Base-by-base conservation (phyloP, 2,888 invertebrate species). In the Eupsilia transversa region DNA sequence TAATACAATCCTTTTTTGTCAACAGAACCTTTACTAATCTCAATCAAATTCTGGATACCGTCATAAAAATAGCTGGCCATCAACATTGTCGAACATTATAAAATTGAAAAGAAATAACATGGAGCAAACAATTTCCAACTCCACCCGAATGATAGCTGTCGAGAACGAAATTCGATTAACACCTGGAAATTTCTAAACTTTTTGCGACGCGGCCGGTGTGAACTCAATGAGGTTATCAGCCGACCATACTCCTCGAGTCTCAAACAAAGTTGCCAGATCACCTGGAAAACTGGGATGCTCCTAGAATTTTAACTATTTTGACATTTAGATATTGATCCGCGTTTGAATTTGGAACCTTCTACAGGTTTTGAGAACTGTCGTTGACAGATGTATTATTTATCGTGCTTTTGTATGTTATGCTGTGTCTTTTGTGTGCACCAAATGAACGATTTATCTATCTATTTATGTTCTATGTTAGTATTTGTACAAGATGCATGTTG, bases 91-190 rank as follows among this genome's bases (percentile, higher is more conserved):
- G n/a, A 72, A 59, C 17, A 72, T 49, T 52, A 67, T 17, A n/a
- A 57, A 66, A 72, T 52, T 73, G 35, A 38, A 64, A 56, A 57
- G 33, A 69, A 74, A 71, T 67, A 67, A 82, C 69, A 57, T 71
- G 27, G n/a, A 72, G 57, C 63, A 70, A 83, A 79, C 72, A 79
- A 74, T 77, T 79, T 78, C 52, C 63, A 81, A 76, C 77, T 84
- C 67, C n/a, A 64, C 30, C 46, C 54, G 35, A 83, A 79, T 76
- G 46, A 81, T 78, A 73, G 78, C 74, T 66, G 74, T 64, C 79
- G 73, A 67, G 52, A 69, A 46, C 69, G 27, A 72, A 84, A 84
- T 86, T 87, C 84, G 70, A 86, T 87, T 87, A 87, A 78, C 79
- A 86, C 83, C 86, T 83, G 63, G 12, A 54, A 77, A 77, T 69